Evolutionary conservation across 2,797 vertebrate genomes (phyloP), one percentile per base, ranked within the genome.

Genomic region (Coregonus sp.): DNA sequence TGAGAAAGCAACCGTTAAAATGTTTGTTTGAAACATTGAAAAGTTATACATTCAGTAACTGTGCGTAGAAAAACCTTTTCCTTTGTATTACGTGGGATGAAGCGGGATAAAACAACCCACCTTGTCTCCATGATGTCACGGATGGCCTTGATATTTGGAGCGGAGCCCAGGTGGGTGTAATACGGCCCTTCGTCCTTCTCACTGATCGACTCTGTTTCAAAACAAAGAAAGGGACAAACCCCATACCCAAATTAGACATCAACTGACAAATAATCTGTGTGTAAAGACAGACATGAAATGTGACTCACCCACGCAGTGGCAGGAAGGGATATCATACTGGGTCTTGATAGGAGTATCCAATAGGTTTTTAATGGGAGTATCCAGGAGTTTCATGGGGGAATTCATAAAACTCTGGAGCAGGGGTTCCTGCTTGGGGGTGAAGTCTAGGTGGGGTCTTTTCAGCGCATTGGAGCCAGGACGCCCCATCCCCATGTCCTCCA

Each of bases 161-260:
- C 25, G 25, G 25, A 25, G 25, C 98, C 98, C 91, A 99, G 93
- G 88, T 99, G 98, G 85, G 97, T 99, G 25, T 99, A 99, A 93
- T 98, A 99, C 83, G 25, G 25, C 78, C 97, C 98, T 95, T 99
- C 98, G 87, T 99, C 98, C 95, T 98, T 99, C 91, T 99, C 98
- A 94, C 96, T 96, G 90, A 99, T 97, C 97, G 25, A 98, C 88
- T 99, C 98, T 99, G 92, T 93, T 95, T 6, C 76, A 87, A 84
- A 80, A 81, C 73, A 9, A 31, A 77, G 56, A 31, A 72, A 82
- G 25, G 16, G 7, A 73, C 65, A 35, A 54, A 4, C 6, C 29
- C 40, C 40, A 5, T 18, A 51, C 47, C 70, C 70, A 51, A 29
- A 20, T 35, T 4, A 69, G 11, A 29, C 29, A 73, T 61, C 33